Evolutionary conservation across 2,797 vertebrate genomes (phyloP).

Genomic region (Rousettus madagascariensis): DNA sequence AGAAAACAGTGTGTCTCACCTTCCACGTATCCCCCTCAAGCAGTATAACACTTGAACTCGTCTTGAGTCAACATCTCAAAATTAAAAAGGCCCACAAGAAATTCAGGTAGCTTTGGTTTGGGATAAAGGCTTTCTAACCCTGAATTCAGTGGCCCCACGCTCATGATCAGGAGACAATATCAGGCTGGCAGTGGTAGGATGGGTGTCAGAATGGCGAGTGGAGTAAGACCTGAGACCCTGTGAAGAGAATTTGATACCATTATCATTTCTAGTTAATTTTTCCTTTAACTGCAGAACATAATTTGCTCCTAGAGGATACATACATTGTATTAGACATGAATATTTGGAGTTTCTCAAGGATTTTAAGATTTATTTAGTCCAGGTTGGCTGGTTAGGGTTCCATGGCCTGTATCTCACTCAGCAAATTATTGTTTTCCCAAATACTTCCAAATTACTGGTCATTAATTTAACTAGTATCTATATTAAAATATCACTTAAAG

Average conservation of each 20-base stretch:
- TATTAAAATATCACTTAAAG: background rate
- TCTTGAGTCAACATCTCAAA: background rate
- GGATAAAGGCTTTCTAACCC: background rate
- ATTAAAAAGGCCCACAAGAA: background rate
- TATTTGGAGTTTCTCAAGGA: background rate
- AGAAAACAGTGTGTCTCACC: background rate
- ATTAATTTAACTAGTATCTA: background rate
- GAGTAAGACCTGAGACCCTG: no score
- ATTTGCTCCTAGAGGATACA: background rate
- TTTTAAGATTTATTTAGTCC: background rate
- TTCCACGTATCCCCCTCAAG: background rate
- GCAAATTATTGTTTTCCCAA: background rate
- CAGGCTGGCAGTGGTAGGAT: background rate
- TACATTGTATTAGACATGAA: background rate
- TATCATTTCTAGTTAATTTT: background rate
- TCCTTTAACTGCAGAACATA: background rate
- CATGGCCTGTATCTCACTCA: background rate
- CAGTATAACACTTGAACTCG: background rate
- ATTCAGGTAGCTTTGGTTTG: background rate
- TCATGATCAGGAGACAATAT: background rate
- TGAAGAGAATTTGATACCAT: background rate
- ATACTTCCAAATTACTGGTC: background rate
- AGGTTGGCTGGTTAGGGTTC: background rate
- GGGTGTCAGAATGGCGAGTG: rapidly evolving
- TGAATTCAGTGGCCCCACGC: background rate